A percentile compares a stretch with the other conserved stretches of the same genome.
Evolutionary conservation across 2,797 vertebrate genomes (phyloP).

Genomic region (Syncerus caffer): DNA sequence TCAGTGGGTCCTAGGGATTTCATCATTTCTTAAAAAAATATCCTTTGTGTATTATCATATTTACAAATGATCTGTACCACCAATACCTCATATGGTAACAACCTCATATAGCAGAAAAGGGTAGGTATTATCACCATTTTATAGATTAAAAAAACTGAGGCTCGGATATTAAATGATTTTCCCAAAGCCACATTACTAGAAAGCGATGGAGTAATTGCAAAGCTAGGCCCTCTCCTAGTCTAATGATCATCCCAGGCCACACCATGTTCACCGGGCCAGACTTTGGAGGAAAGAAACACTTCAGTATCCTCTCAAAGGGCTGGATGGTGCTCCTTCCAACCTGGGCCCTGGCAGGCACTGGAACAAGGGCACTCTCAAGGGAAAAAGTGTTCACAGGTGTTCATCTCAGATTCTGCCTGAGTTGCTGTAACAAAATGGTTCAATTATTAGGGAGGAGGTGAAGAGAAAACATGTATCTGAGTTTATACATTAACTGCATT

Average conservation of each 20-base stretch:
- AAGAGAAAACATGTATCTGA: neutral
- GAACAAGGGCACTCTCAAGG: neutral
- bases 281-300: neutral
- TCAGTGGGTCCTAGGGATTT: neutral
- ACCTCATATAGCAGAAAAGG: neutral
- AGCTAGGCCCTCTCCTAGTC: neutral
- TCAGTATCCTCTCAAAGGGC: neutral
- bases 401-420: neutral
- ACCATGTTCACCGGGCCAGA: neutral
- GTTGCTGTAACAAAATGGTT: neutral
- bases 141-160: neutral
- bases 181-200: neutral
- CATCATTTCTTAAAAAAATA: conserved; percentile 35
- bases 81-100: neutral
- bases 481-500: neutral
- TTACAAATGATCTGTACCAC: neutral
- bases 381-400: neutral
- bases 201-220: neutral
- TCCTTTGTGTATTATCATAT: neutral
- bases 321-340: neutral
- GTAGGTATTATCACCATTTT: neutral
- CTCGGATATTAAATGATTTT: neutral
- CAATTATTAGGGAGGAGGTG: neutral
- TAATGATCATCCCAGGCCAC: neutral
- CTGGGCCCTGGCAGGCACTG: accelerated